Conservation (phyloP, 92 coral and sea anemone species). For the Porites evermanni region DNA sequence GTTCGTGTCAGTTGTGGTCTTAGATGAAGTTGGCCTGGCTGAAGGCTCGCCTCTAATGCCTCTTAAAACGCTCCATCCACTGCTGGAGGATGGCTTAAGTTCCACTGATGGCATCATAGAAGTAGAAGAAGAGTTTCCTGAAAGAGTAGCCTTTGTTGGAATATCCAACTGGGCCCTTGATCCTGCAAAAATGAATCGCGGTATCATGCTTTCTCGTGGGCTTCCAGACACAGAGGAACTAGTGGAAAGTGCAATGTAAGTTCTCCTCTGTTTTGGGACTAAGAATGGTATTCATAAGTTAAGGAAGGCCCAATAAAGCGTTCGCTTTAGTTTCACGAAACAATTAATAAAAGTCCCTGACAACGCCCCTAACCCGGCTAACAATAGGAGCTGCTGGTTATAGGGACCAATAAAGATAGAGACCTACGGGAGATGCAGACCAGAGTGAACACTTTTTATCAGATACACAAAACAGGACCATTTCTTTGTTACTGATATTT, state of each 20-base stretch:
- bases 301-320: too few relatives aligned
- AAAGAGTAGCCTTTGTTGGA: slow-evolving; percentile 87
- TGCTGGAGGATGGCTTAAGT: slow-evolving; percentile 80
- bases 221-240: slow-evolving; percentile 72
- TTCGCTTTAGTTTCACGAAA: too few relatives aligned
- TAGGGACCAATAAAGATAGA: too few relatives aligned
- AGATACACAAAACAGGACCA: too few relatives aligned
- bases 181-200: slow-evolving; percentile 92
- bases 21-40: slow-evolving; percentile 80
- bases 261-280: not conserved
- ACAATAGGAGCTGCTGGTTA: too few relatives aligned
- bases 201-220: slow-evolving; percentile 80
- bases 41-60: slow-evolving; percentile 86
- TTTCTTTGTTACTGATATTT: too few relatives aligned
- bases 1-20: slow-evolving; percentile 76
- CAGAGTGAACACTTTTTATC: too few relatives aligned
- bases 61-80: slow-evolving; percentile 84
- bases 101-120: slow-evolving; percentile 55
- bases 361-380: too few relatives aligned
- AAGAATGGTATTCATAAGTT: too few relatives aligned
- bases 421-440: too few relatives aligned
- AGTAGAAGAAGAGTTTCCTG: slow-evolving; percentile 60
- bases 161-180: slow-evolving; percentile 93
- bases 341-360: too few relatives aligned
- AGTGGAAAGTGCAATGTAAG: slow-evolving; percentile 85